Evolutionary conservation across 30 jellyfish, hydroid and myxozoan species (phyloP).

Genomic region (Aurelia aurita complex sp. Pacific): DNA sequence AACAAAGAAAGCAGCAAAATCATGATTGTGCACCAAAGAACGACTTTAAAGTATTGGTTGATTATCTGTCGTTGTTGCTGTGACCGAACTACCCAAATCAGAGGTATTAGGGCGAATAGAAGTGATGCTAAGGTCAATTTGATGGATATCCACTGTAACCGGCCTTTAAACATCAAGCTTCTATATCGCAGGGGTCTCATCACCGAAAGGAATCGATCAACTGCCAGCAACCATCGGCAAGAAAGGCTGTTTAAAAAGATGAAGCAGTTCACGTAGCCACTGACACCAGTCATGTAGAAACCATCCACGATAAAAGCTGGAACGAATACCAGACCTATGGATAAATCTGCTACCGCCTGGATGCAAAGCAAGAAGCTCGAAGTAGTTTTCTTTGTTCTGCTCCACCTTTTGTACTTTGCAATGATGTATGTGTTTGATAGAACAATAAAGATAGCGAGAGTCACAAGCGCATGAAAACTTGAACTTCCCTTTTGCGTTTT

Average conservation of each 20-base stretch:
- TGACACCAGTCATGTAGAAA: background rate
- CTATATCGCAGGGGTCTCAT: conserved; percentile 22
- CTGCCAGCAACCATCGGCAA: conserved; percentile 13
- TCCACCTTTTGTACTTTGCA: conserved; percentile 1
- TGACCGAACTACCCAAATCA: conserved; percentile 9
- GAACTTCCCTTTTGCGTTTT: no score
- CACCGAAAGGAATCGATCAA: conserved; percentile 43
- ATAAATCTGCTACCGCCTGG: conserved; percentile 38
- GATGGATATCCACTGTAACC: background rate
- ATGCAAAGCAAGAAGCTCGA: conserved; percentile 21
- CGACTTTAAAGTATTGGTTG: background rate
- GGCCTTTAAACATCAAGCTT: background rate
- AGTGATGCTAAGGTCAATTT: background rate
- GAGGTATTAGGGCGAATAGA: conserved; percentile 3
- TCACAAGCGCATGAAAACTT: no score
- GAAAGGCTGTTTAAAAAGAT: conserved; percentile 40
- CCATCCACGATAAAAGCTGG: conserved; percentile 40
- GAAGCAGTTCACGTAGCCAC: conserved; percentile 12
- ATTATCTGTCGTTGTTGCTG: background rate
- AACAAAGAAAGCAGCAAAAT: conserved; percentile 1
- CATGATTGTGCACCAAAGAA: background rate
- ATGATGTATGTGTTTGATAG: conserved; percentile 5
- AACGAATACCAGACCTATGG: conserved; percentile 28
- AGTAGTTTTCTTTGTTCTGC: background rate
- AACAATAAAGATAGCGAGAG: conserved; percentile 5